Evolutionary conservation across 2,888 invertebrate species (phyloP).

Genomic region (Taphrorychus bicolor): DNA sequence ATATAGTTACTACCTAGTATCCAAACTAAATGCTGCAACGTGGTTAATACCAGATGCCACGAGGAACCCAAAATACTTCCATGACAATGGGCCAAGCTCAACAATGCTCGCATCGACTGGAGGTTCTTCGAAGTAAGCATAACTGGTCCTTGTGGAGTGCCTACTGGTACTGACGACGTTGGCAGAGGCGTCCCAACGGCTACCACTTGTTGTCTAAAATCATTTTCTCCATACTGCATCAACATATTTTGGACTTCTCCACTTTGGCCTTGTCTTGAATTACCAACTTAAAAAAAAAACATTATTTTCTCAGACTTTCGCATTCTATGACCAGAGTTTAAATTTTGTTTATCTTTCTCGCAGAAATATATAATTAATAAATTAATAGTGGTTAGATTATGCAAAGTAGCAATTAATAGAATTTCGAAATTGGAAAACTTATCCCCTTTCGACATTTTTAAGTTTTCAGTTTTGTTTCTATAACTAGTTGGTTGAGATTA

Average conservation of each 20-base stretch:
- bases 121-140: constrained; percentile 98
- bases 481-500: too few species aligned
- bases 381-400: too few species aligned
- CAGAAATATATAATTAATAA: too few species aligned
- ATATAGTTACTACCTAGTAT: constrained; percentile 74
- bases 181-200: constrained; percentile 96
- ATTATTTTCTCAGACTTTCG: too few species aligned
- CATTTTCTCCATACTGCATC: constrained; percentile 68
- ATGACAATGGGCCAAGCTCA: constrained; percentile 89
- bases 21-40: constrained; percentile 93
- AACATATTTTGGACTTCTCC: constrained; percentile 53
- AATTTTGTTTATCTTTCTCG: too few species aligned
- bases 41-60: constrained; percentile 96
- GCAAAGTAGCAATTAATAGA: too few species aligned
- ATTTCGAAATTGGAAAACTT: too few species aligned
- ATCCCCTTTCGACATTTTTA: too few species aligned
- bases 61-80: constrained; percentile 91
- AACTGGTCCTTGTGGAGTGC: constrained; percentile 86
- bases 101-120: constrained; percentile 92
- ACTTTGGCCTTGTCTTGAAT: constrained; percentile 46
- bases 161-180: constrained; percentile 78
- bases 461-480: too few species aligned
- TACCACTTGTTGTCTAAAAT: constrained; percentile 92
- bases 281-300: constrained; percentile 56
- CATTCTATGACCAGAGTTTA: too few species aligned